phyloP scores from a whole-genome alignment of 2,797 vertebrate species.

The Myripristis murdjan region DNA sequence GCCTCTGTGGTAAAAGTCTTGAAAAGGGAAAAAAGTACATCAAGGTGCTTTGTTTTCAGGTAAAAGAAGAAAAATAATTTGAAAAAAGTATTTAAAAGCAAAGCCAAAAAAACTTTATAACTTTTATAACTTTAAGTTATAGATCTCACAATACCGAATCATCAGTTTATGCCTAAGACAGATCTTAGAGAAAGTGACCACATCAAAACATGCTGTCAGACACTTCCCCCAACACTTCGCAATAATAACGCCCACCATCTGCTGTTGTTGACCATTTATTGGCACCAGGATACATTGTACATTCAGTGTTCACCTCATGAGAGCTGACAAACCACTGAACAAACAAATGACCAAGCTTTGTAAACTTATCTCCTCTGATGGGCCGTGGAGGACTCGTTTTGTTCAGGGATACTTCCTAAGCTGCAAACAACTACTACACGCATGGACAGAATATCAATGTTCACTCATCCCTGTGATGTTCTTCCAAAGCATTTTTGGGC shows the following conservation, averaged over 20 bases:
- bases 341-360: conserved; percentile 58
- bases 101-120: too few relatives aligned
- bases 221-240: conserved; percentile 23
- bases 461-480: conserved; percentile 49
- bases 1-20: too few relatives aligned
- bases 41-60: too few relatives aligned
- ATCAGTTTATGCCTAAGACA: conserved; percentile 23
- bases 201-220: conserved; percentile 40
- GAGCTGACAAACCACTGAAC: conserved; percentile 50
- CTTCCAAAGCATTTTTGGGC: conserved; percentile 37
- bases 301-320: conserved; percentile 12
- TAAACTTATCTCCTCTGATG: conserved; percentile 46
- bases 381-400: conserved; percentile 24
- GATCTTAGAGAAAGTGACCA: conserved; percentile 36
- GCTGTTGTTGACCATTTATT: conserved; percentile 44
- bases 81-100: too few relatives aligned
- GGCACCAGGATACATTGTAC: conserved; percentile 9
- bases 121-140: too few relatives aligned
- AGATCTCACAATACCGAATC: conserved; percentile 3
- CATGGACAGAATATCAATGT: conserved; percentile 52
- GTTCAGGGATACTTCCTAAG: conserved; percentile 29
- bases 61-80: too few relatives aligned
- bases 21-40: too few relatives aligned
- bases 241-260: conserved; percentile 36
- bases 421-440: conserved; percentile 37